Percentiles rank a stretch among this genome's conserved stretches.
phyloP scores from a whole-genome alignment of 1,140 invertebrate genomes.

The Diachasmimorpha longicaudata region DNA sequence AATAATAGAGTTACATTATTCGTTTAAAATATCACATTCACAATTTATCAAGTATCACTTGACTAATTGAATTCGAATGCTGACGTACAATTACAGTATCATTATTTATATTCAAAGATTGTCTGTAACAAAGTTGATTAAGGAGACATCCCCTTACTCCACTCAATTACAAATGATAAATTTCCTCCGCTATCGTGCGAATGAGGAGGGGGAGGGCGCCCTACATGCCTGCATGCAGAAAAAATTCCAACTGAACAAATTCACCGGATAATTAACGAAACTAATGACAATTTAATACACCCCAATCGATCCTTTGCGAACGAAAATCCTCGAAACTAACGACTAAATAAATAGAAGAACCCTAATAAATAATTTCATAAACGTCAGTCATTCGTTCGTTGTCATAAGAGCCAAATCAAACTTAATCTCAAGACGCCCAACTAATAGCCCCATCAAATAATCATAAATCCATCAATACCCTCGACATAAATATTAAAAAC shows the following conservation, averaged over 20 bases:
- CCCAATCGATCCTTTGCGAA: background rate
- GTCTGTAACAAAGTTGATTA: background rate
- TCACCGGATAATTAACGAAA: background rate
- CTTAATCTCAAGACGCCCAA: no score
- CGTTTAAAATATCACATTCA: slow-evolving; percentile 22
- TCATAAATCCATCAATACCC: no score
- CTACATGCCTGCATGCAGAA: slow-evolving; percentile 20
- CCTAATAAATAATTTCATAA: background rate
- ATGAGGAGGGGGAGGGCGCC: background rate
- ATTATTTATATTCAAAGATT: slow-evolving; percentile 7
- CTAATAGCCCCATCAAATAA: background rate
- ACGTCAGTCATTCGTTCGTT: background rate
- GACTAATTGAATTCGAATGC: slow-evolving; percentile 6
- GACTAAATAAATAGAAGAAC: background rate
- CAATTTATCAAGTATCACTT: slow-evolving; percentile 8
- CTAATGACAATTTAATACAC: no score
- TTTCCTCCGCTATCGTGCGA: background rate
- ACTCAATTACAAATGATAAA: slow-evolving; percentile 2
- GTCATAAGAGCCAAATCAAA: background rate
- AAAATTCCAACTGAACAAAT: background rate
- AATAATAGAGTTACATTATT: slow-evolving; percentile 6
- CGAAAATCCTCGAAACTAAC: background rate
- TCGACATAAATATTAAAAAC: no score
- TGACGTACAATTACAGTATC: slow-evolving; percentile 7
- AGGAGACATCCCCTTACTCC: background rate